Evolutionary conservation across 1,140 invertebrate genomes (phyloP).

Genomic region (Acromyrmex charruanus): DNA sequence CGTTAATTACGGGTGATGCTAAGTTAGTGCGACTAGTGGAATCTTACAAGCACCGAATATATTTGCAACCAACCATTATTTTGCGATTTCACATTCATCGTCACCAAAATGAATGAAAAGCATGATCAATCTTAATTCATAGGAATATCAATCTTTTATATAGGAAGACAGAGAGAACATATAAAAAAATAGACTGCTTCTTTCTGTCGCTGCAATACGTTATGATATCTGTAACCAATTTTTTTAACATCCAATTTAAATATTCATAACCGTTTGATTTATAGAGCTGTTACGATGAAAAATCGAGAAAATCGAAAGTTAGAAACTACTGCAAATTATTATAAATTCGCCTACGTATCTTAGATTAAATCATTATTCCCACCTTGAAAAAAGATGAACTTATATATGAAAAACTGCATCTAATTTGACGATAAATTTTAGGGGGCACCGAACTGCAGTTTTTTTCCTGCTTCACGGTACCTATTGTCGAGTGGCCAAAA

Average conservation of each 20-base stretch:
- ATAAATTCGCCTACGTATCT: neutral
- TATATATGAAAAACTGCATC: neutral
- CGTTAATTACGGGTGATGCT: slow-evolving; percentile 57
- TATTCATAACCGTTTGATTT: neutral
- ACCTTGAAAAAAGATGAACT: neutral
- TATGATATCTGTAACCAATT: neutral
- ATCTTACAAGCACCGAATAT: slow-evolving; percentile 24
- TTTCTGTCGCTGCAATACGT: neutral
- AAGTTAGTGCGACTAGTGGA: neutral
- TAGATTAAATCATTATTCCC: neutral
- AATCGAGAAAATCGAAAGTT: neutral
- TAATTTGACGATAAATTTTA: slow-evolving; percentile 53
- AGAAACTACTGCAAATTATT: neutral
- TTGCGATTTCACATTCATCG: neutral
- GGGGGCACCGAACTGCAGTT: slow-evolving; percentile 6
- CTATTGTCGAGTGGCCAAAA: slow-evolving; percentile 27
- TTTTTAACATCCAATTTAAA: neutral
- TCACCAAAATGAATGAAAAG: neutral
- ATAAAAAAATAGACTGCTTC: too few species aligned
- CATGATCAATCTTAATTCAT: neutral
- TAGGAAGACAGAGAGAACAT: neutral
- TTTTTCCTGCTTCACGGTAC: slow-evolving; percentile 15
- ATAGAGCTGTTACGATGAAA: neutral
- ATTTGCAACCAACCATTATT: neutral
- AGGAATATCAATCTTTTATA: neutral